A percentile compares a stretch with the other conserved stretches of the same genome.
These are phyloP conservation scores for Diadophis punctatus DNA, from an alignment of 2,113 vertebrate genomes.

Conservation along the genomic window DNA sequence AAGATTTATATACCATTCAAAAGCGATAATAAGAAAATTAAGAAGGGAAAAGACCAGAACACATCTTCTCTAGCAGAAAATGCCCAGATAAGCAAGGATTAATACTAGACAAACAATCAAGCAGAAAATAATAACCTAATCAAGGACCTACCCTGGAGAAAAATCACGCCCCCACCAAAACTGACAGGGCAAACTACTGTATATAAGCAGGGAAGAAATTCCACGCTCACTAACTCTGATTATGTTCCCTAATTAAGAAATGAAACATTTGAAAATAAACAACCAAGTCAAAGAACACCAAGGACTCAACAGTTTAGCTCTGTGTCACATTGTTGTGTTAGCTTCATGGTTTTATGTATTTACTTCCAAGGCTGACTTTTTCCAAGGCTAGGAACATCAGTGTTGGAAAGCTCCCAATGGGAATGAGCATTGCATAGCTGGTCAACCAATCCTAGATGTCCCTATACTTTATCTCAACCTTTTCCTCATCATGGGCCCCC, in stretches of 20 bases:
- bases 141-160: neutral
- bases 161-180: neutral
- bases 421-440: neutral
- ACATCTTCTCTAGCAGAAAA: neutral
- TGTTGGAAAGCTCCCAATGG: neutral
- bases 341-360: neutral
- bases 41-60: neutral
- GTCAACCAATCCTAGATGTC: neutral
- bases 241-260: neutral
- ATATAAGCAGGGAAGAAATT: neutral
- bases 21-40: neutral
- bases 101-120: neutral
- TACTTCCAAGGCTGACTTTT: neutral
- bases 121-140: neutral
- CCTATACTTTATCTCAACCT: neutral
- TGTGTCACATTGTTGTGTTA: neutral
- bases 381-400: neutral
- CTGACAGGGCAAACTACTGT: neutral
- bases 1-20: neutral
- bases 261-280: neutral
- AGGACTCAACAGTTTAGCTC: neutral
- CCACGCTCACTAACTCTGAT: neutral
- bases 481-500: neutral
- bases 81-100: neutral
- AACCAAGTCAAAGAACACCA: neutral